Evolutionary conservation across 92 coral and sea anemone genomes (phyloP), one percentile per base, ranked within the genome.

Genomic region (Epizoanthus stellaris): DNA sequence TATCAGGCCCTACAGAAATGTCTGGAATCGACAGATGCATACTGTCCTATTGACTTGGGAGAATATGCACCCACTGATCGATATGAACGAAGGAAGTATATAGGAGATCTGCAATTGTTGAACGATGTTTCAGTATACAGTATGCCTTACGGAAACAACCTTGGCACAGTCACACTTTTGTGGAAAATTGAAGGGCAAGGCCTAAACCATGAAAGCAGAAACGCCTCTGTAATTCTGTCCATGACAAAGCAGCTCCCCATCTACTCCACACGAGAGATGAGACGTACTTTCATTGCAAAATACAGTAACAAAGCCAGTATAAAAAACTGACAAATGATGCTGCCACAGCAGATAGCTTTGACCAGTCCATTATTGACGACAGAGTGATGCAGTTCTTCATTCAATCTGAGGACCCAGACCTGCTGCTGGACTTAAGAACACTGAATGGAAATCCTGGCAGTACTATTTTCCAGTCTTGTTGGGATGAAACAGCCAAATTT

Each of bases 61-160:
- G 67, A 62, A 62, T 62, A 62, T 23, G 67, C 67, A 20, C 67
- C 67, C 19, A 23, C 67, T 62, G 67, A 62, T 62, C 67, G 36
- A n/a, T 62, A 62, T 62, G 67, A 62, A n/a, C 6, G 34, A 19
- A 62, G 67, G 67, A 62, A 62, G 15, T 62, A 62, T 19, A 62
- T 12, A 19, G 25, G 15, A 62, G 15, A 62, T 62, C 19, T 62
- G 8, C 25, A 62, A 19, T 62, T 62, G 67, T n/a, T 62, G 30
- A 20, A 62, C 15, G 67, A 62, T 23, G 23, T 62, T 62, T 62
- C 67, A 62, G 67, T 62, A n/a, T 62, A 62, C 67, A 62, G 25
- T 62, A 62, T 62, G 67, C 67, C 67, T 62, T 62, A 62, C 15
- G 67, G 67, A 20, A 62, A 62, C 30, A 62, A 62, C 23, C 30